These are phyloP conservation scores for Remorina albescens DNA, from an alignment of 2,797 vertebrate genomes.

Conservation along the genomic window DNA sequence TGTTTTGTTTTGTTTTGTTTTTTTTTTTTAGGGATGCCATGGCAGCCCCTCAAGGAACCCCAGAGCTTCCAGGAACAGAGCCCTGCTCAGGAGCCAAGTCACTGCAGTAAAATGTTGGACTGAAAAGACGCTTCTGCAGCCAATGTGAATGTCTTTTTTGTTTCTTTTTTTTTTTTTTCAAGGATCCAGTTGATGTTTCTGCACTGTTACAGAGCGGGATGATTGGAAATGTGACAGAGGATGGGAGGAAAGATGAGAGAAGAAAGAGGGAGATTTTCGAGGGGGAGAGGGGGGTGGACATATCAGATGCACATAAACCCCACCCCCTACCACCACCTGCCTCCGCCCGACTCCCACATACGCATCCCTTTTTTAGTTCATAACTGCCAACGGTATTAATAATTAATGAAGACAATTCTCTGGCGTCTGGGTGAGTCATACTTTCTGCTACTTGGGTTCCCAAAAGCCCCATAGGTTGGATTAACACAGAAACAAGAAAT, in stretches of 20 bases:
- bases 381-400: conserved; percentile 75
- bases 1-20: no score
- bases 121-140: conserved; percentile 27
- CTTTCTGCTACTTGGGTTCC: conserved; percentile 70
- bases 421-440: conserved; percentile 75
- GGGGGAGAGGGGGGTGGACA: conserved; percentile 23
- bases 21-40: conserved; percentile 11
- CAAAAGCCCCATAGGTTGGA: conserved; percentile 70
- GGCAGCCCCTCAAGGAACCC: conserved; percentile 28
- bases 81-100: conserved; percentile 45
- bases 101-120: conserved; percentile 56
- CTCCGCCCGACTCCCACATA: neutral
- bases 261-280: conserved; percentile 11
- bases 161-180: conserved; percentile 30
- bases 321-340: no score
- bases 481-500: conserved; percentile 59
- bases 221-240: conserved; percentile 6
- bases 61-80: conserved; percentile 54
- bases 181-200: conserved; percentile 29
- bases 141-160: conserved; percentile 45
- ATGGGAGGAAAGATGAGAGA: neutral
- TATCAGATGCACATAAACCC: conserved; percentile 53
- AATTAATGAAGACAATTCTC: conserved; percentile 80
- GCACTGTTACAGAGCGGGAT: conserved; percentile 2
- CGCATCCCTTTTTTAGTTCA: conserved; percentile 72